These are phyloP conservation scores for Habropoda laboriosa DNA, from an alignment of 1,140 invertebrate species.

Conservation along the genomic window DNA sequence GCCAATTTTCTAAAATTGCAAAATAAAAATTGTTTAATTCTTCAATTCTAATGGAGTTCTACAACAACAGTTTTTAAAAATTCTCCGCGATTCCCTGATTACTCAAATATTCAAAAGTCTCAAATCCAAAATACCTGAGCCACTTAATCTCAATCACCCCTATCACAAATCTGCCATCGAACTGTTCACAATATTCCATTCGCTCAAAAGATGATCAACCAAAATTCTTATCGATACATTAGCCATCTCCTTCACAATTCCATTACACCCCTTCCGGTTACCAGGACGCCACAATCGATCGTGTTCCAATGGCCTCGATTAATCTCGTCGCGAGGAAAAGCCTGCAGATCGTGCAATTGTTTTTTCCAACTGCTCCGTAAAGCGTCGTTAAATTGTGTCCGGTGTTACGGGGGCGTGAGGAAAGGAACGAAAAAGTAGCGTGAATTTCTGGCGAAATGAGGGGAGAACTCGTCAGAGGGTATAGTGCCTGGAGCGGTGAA, in stretches of 20 bases:
- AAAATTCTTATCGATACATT: not conserved
- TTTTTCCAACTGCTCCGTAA: not conserved
- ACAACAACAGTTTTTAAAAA: no score
- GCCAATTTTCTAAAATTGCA: no score
- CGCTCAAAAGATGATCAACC: not conserved
- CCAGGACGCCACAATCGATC: not conserved
- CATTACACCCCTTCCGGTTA: not conserved
- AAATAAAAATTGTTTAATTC: no score
- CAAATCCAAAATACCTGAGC: no score
- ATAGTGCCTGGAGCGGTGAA: slow-evolving; percentile 31
- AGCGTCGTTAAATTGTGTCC: slow-evolving; percentile 35
- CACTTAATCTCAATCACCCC: no score
- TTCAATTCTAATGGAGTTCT: no score
- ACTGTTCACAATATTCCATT: no score
- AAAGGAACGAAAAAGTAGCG: not conserved
- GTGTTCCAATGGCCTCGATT: slow-evolving; percentile 3
- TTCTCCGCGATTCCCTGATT: no score
- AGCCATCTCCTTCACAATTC: not conserved
- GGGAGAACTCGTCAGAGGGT: slow-evolving; percentile 30
- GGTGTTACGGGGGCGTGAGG: not conserved
- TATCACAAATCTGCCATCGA: no score
- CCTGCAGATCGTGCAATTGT: not conserved
- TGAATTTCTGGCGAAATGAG: slow-evolving; percentile 40
- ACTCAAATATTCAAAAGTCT: no score
- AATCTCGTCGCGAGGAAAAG: not conserved